Base-by-base conservation (phyloP, 2,888 invertebrate species). In the Nymphalis polychloros region DNA sequence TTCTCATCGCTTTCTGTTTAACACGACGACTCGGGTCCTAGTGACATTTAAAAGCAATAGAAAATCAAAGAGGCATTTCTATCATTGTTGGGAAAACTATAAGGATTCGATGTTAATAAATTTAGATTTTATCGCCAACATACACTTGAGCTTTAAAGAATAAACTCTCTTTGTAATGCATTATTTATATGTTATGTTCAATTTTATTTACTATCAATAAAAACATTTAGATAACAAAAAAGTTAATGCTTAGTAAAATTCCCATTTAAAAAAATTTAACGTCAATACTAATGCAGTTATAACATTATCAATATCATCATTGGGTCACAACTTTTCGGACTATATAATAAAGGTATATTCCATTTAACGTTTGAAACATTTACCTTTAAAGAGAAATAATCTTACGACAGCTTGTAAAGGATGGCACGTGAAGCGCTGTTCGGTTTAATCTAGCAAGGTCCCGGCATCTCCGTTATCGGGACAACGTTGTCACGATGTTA, bases 381-480 rank as follows among this genome's bases (percentile, higher is more conserved):
- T n/a, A 19, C 35, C 35, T 64, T 59, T 53, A 41, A 64, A 69
- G 52, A 52, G 66, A 61, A 71, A 66, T 67, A 68, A 69, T 71
- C 63, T 69, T 16, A 64, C 41, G 61, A 62, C 63, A 68, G 20
- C 19, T 35, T 48, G 77, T 75, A 77, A 73, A 75, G 73, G 75
- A 77, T 80, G 76, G 79, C 78, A 78, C 76, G 80, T 80, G 80
- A 82, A 80, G 78, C 76, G 73, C 35, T 57, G 76, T 57, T 81
- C 82, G 85, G 87, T 86, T 86, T 86, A 88, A 81, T 73, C 78
- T 75, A 78, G 78, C 90, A 90, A 90, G 90, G 90, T 87, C 88
- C 78, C 79, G 78, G 80, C 77, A 83, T 85, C 80, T 81, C 91
- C 90, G 91, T 89, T 91, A 92, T 87, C 88, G 84, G 90, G 82